These are phyloP conservation scores for Pantherophis vulpinus DNA, from an alignment of 2,797 vertebrate genomes.

Conservation along the genomic window DNA sequence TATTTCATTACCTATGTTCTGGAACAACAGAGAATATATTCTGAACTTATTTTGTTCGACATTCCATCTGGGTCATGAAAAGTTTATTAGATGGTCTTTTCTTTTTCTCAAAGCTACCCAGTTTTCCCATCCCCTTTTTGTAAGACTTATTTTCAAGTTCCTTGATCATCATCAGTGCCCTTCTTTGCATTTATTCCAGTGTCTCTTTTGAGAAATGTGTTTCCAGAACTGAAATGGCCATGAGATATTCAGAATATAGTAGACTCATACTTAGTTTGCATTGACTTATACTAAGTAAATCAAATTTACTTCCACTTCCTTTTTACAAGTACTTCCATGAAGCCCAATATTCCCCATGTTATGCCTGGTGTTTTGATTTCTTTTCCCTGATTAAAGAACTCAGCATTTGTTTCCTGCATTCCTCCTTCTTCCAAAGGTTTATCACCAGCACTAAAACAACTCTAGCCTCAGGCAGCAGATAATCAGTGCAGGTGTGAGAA, in stretches of 20 bases:
- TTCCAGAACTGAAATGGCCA: not conserved
- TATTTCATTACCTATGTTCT: not conserved
- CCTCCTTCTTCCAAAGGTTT: not conserved
- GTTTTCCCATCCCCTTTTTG: not conserved
- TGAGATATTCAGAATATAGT: not conserved
- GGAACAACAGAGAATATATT: not conserved
- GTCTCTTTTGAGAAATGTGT: not conserved
- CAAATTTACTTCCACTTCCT: not conserved
- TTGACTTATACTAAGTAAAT: not conserved
- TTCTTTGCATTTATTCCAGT: not conserved
- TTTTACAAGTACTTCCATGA: not conserved
- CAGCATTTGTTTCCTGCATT: not conserved
- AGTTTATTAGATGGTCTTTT: not conserved
- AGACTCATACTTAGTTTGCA: not conserved
- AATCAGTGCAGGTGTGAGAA: not conserved
- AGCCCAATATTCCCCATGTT: not conserved
- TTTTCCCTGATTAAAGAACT: not conserved
- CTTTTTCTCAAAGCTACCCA: not conserved
- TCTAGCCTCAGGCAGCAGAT: not conserved
- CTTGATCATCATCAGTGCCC: not conserved
- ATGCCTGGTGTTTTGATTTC: not conserved
- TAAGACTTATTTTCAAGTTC: not conserved
- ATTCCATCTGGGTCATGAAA: not conserved
- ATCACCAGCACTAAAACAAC: not conserved
- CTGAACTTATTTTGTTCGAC: not conserved